Evolutionary conservation across 2,797 vertebrate species (phyloP).

Genomic region (Garrulus glandarius): DNA sequence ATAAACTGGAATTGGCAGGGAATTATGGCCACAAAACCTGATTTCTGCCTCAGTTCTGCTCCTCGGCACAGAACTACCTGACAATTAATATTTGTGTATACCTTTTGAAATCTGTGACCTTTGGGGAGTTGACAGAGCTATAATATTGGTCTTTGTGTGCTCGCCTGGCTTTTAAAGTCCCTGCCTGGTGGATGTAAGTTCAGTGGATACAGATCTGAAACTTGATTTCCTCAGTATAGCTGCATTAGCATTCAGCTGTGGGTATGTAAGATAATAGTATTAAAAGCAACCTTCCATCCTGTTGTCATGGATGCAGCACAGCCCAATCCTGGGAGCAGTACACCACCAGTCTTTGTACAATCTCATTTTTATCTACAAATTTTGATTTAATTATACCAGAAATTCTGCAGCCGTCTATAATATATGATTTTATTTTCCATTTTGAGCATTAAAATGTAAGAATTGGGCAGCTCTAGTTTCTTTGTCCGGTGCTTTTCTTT

Average conservation of each 20-base stretch:
- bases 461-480: conserved; percentile 22
- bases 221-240: conserved; percentile 75
- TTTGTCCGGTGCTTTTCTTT: conserved; percentile 8
- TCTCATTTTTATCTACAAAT: conserved; percentile 75
- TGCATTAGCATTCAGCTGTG: conserved; percentile 82
- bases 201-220: conserved; percentile 77
- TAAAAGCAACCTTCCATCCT: conserved; percentile 80
- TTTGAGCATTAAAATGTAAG: conserved; percentile 40
- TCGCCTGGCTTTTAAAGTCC: conserved; percentile 54
- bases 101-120: conserved; percentile 58
- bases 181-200: conserved; percentile 66
- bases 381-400: conserved; percentile 75
- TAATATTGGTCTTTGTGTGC: conserved; percentile 54
- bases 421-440: conserved; percentile 51
- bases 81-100: conserved; percentile 34
- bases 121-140: conserved; percentile 50
- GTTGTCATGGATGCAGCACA: conserved; percentile 84
- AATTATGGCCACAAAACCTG: conserved; percentile 22
- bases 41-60: conserved; percentile 25
- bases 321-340: conserved; percentile 64
- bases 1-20: conserved; percentile 12
- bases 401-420: conserved; percentile 52
- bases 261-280: conserved; percentile 82
- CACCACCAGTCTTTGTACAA: conserved; percentile 62
- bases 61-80: conserved; percentile 23